These are phyloP conservation scores for Hydrotaea cyrtoneurina DNA, from an alignment of 2,888 invertebrate species.

Conservation along the genomic window DNA sequence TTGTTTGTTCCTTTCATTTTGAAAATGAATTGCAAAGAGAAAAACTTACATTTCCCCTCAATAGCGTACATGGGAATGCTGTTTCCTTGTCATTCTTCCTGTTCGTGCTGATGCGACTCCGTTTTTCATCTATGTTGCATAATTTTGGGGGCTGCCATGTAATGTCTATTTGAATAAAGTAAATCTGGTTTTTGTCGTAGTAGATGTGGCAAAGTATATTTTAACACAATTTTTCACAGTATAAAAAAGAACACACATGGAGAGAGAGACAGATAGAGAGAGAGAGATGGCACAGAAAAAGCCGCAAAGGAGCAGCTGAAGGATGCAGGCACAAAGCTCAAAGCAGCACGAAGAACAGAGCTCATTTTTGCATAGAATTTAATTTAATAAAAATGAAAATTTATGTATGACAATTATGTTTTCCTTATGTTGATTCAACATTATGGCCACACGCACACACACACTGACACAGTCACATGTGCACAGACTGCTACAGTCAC, in stretches of 20 bases:
- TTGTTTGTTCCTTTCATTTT: background rate
- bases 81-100: conserved; percentile 13
- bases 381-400: conserved; percentile 62
- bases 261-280: background rate
- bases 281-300: no score
- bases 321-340: background rate
- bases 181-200: conserved; percentile 8
- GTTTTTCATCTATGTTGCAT: no score
- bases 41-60: conserved; percentile 28
- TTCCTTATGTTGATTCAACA: conserved; percentile 25
- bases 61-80: conserved; percentile 15
- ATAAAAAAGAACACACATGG: background rate
- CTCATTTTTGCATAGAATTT: conserved; percentile 55
- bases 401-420: conserved; percentile 55
- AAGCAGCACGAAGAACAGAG: background rate
- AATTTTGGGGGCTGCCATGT: background rate
- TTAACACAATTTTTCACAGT: conserved; percentile 10
- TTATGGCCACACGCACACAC: background rate
- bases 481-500: background rate
- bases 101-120: background rate
- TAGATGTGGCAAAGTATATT: conserved; percentile 1
- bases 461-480: background rate
- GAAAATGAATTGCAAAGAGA: background rate
- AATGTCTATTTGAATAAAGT: conserved; percentile 31
- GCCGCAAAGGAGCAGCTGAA: background rate